Evolutionary conservation across 1,140 invertebrate species (phyloP), one percentile per base, ranked within the genome.

Genomic region (Venturia canescens): DNA sequence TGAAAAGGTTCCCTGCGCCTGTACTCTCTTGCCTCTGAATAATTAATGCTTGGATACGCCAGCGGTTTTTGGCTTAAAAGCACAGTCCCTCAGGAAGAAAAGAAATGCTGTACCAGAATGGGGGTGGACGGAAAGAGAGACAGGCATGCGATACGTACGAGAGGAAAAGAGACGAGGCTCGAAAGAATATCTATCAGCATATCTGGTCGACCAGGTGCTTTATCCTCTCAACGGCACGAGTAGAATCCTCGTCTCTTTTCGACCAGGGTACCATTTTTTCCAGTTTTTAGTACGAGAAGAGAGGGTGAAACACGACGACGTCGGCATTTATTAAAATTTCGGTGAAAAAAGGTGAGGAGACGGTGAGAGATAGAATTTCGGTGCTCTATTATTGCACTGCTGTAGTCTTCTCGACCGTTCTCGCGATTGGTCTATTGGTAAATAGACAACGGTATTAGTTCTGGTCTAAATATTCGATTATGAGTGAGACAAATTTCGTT

Each of bases 1-100:
- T 85, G 84, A 87, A 86, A 87, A 89, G 87, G 80, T 85, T 80
- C 82, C 80, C 84, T 76, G 84, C 86, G 82, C 60, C 60, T 63
- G 60, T 23, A 63, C 60, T 63, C 23, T 63, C n/a, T 63, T 76
- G 85, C 85, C 79, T 78, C 60, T 89, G 87, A 89, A 89, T 89
- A 89, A 89, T 89, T 89, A 84, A 89, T 87, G 82, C 69, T 69
- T 78, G 80, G 82, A 83, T 83, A 86, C 83, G 79, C 69, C 81
- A 82, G 83, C 60, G 78, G 81, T 76, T 83, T 84, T 38, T 57
- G 71, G 75, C 83, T 87, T 85, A 85, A 89, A 85, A 87, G 83
- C 84, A 74, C 44, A 74, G 71, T 74, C 71, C 48, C 71, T 72
- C 27, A 63, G 23, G 21, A 23, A 26, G 66, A 31, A 21, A 29